A percentile compares a stretch with the other conserved stretches of the same genome.
Conservation (phyloP, 2,113 vertebrate species). For the Spermophilus dauricus region DNA sequence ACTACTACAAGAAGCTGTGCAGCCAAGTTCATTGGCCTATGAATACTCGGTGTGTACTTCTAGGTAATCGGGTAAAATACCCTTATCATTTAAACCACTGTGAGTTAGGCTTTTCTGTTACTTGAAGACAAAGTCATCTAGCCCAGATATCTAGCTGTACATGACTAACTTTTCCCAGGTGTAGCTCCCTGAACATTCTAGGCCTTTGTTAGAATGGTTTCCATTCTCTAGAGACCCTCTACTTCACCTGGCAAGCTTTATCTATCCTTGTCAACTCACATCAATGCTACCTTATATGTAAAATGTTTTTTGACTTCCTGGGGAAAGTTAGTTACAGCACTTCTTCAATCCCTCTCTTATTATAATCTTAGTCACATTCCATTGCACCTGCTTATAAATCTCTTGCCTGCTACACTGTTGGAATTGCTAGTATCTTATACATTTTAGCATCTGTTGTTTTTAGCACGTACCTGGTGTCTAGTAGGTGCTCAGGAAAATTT, state of each 20-base stretch:
- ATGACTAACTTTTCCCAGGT: background rate
- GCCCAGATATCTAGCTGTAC: no score
- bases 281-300: background rate
- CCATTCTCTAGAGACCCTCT: background rate
- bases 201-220: background rate
- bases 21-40: background rate
- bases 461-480: background rate
- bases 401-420: background rate
- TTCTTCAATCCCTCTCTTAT: background rate
- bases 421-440: background rate
- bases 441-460: background rate
- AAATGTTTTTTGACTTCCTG: background rate
- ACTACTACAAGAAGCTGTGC: background rate
- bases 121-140: background rate
- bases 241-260: background rate
- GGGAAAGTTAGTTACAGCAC: background rate
- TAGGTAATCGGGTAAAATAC: background rate
- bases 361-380: background rate
- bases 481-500: background rate
- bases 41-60: background rate
- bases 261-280: background rate
- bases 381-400: background rate
- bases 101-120: background rate
- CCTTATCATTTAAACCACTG: background rate
- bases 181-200: background rate